Evolutionary conservation across 2,113 vertebrate genomes (phyloP).

Genomic region (Seriola aureovittata): DNA sequence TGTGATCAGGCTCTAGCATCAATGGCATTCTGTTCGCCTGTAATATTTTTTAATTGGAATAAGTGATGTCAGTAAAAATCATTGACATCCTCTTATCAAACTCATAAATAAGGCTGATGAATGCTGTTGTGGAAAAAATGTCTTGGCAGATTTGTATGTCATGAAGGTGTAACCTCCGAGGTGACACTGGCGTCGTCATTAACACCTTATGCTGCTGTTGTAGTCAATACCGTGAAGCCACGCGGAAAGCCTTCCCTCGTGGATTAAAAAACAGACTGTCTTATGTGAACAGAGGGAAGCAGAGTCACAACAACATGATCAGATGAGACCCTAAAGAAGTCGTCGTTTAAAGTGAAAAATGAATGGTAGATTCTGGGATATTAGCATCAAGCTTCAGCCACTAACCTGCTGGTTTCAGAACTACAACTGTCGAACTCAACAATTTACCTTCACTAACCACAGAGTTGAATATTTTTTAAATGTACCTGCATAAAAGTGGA

Average conservation of each 20-base stretch:
- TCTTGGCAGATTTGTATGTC: background rate
- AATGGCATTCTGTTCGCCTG: background rate
- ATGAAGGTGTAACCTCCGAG: background rate
- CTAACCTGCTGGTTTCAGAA: background rate
- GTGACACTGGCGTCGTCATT: background rate
- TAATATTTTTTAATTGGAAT: background rate
- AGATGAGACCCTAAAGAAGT: too few species aligned
- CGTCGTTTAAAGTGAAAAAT: background rate
- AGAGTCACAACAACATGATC: background rate
- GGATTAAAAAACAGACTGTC: background rate
- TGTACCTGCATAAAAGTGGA: background rate
- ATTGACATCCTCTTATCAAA: background rate
- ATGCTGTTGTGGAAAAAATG: background rate
- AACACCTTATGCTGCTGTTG: background rate
- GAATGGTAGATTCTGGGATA: background rate
- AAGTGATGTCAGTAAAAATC: background rate
- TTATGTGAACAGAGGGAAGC: background rate
- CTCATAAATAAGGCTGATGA: background rate
- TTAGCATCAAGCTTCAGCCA: background rate
- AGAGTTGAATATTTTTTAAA: background rate
- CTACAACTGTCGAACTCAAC: background rate
- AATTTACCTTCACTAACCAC: background rate
- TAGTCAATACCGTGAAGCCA: background rate
- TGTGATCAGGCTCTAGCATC: background rate
- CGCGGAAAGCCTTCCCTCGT: background rate